Evolutionary conservation across 2,797 vertebrate genomes (phyloP).

Genomic region (Leontopithecus rosalia): DNA sequence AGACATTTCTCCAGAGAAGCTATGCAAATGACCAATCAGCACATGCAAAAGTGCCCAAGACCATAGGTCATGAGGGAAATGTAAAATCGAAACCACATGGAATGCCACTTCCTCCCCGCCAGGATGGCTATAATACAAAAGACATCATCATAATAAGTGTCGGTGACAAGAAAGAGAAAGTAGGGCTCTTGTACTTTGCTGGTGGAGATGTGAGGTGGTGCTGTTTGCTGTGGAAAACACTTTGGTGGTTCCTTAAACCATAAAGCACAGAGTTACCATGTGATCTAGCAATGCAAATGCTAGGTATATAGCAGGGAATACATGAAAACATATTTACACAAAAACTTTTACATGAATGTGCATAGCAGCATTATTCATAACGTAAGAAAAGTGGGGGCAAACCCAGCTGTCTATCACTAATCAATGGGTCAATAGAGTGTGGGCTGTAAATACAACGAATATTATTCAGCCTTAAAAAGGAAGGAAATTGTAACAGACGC

Average conservation of each 20-base stretch:
- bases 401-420: background rate
- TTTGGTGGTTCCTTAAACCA: background rate
- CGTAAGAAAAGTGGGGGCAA: background rate
- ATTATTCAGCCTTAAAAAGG: background rate
- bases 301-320: background rate
- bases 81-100: background rate
- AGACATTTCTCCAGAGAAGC: background rate
- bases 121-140: background rate
- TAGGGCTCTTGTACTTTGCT: no score
- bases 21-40: background rate
- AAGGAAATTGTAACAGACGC: background rate
- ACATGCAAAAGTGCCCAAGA: background rate
- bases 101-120: background rate
- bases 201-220: background rate
- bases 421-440: background rate
- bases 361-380: no score
- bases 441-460: background rate
- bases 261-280: background rate
- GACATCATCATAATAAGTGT: no score
- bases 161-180: background rate
- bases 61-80: background rate
- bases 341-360: background rate
- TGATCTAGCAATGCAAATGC: background rate
- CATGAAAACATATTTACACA: background rate
- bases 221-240: background rate